Conservation (phyloP, 1,140 invertebrate genomes). For the Neodiprion fabricii region DNA sequence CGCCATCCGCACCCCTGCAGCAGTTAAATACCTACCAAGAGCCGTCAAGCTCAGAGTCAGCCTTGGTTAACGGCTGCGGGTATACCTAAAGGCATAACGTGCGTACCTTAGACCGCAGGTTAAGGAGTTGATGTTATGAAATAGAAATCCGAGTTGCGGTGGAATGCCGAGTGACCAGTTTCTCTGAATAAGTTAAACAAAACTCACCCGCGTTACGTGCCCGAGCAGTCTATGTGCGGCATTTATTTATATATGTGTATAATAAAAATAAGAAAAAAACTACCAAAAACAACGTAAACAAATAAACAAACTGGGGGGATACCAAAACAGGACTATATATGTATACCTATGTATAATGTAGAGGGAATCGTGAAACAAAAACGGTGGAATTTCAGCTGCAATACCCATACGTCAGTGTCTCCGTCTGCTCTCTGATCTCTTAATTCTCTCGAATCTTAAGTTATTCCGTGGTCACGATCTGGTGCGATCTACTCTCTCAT, state of each 20-base stretch:
- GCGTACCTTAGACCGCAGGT: too few relatives aligned
- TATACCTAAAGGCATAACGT: neutral
- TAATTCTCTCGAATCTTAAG: too few relatives aligned
- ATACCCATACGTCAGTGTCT: too few relatives aligned
- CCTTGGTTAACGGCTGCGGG: neutral
- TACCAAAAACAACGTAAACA: neutral
- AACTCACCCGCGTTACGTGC: neutral
- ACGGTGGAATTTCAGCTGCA: neutral
- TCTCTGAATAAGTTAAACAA: constrained; percentile 10
- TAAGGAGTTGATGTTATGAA: constrained; percentile 21
- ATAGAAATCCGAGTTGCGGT: constrained; percentile 26
- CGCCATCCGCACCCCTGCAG: too few relatives aligned
- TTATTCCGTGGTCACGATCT: too few relatives aligned
- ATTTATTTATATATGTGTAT: too few relatives aligned
- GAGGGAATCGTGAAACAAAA: neutral
- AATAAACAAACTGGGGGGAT: neutral
- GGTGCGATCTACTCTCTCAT: too few relatives aligned
- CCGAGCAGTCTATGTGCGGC: too few relatives aligned
- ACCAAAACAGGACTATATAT: neutral
- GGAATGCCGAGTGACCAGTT: constrained; percentile 28
- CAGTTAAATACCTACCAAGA: too few relatives aligned
- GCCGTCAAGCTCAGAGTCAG: too few relatives aligned
- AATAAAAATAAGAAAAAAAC: neutral
- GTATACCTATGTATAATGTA: neutral
- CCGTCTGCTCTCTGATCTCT: too few relatives aligned